Base-by-base conservation (phyloP, 2,797 vertebrate genomes). In the Ctenopoma kingsleyae region DNA sequence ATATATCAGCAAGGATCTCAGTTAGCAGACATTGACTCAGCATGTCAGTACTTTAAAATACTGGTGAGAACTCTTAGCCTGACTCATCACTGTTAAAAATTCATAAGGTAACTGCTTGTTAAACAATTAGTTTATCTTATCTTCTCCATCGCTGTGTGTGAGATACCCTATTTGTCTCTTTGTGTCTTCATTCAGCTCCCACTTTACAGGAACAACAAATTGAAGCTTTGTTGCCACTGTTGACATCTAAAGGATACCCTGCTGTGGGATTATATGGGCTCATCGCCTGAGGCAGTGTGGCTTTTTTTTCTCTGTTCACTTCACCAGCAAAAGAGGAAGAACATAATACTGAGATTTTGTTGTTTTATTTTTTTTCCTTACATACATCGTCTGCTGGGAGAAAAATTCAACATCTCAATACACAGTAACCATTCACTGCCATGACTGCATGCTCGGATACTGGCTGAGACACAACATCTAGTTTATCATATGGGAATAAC, bases 211-310 rank as follows among this genome's bases (percentile, higher is more conserved):
- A 48, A 72, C 70, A 74, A 59, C 76, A 83, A 76, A 85, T 55
- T 61, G 68, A 80, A 32, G 74, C 67, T 86, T 85, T 83, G 74
- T 75, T 73, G 47, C 59, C 52, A 50, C 60, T 59, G 71, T 71
- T 81, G 77, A 83, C 78, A 83, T 75, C 73, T 80, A 61, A 81
- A 77, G 55, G 55, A 73, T 35, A 41, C 50, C 75, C 75, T 79
- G 69, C 74, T 77, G 69, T 68, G 61, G 67, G 76, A 69, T 81
- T 82, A 82, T 76, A 78, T 9, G 64, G 53, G 60, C 71, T 71
- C 32, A 62, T 19, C 0, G 55, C 80, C 62, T 38, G 44, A 57
- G 55, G 79, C 71, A 73, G 11, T 47, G 44, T 51, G 50, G 25
- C 69, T 66, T 72, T 65, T 61, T 30, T 70, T n/a, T 67, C 20